Evolutionary conservation across 2,888 invertebrate species (phyloP).

Genomic region (Ochropleura leucogaster): DNA sequence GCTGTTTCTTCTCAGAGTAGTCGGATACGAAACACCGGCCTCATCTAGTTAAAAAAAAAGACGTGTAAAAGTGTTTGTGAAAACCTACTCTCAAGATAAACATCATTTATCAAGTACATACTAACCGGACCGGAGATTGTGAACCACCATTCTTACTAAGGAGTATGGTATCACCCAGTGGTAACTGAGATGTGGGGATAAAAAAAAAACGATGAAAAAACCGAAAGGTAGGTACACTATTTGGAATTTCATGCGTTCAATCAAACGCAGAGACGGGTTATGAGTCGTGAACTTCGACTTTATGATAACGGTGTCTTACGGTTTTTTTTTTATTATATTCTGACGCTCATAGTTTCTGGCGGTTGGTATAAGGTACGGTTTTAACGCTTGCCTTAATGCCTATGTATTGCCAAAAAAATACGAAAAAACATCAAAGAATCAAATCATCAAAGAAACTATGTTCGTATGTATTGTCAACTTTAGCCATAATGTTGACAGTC

Average conservation of each 20-base stretch:
- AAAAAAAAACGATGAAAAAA: neutral
- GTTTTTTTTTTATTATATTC: neutral
- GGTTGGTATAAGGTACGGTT: neutral
- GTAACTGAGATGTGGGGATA: neutral
- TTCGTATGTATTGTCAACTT: no score
- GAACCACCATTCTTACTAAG: neutral
- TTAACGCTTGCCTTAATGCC: neutral
- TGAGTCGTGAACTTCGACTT: neutral
- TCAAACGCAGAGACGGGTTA: conserved; percentile 10
- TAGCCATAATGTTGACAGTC: neutral
- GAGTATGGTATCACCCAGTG: neutral
- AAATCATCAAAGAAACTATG: no score
- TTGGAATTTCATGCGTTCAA: neutral
- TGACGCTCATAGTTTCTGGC: no score
- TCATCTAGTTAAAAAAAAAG: no score
- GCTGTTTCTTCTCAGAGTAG: no score
- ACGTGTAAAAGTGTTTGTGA: no score
- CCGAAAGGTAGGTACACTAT: neutral
- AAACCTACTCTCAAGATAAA: no score
- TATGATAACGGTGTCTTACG: neutral
- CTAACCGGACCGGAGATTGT: no score
- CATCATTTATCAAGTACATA: no score
- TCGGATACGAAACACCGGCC: no score
- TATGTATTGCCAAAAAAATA: no score
- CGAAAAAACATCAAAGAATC: no score